phyloP scores from a whole-genome alignment of 2,797 vertebrate species.

The Hypotaenidia okinawae region DNA sequence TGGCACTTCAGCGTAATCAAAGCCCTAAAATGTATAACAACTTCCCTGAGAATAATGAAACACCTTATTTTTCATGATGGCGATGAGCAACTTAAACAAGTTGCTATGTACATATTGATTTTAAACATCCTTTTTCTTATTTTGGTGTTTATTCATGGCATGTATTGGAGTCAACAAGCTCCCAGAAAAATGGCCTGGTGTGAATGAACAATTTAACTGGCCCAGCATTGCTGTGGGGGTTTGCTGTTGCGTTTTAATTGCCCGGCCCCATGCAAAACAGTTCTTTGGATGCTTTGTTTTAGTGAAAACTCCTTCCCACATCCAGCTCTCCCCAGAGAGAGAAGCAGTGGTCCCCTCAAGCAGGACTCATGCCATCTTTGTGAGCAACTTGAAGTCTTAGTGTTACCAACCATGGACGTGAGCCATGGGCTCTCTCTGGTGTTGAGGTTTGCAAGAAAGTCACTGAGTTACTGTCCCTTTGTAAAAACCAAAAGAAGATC shows the following conservation, averaged over 20 bases:
- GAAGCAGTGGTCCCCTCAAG: not conserved
- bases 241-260: not conserved
- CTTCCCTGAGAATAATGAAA: not conserved
- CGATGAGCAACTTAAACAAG: not conserved
- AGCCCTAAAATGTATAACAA: not conserved
- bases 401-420: not conserved
- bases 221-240: not conserved
- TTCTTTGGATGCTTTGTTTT: not conserved
- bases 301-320: not conserved
- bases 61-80: not conserved
- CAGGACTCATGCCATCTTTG: not conserved
- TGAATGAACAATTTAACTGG: not conserved
- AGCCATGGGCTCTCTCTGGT: not conserved
- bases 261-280: not conserved
- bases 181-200: not conserved
- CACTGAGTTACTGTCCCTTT: fast-evolving
- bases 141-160: not conserved
- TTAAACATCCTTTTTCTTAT: not conserved
- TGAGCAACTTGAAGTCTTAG: not conserved
- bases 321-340: not conserved
- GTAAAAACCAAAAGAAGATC: not conserved
- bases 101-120: not conserved
- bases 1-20: not conserved
- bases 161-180: not conserved
- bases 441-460: not conserved